Evolutionary conservation across 2,797 vertebrate species (phyloP), one percentile per base, ranked within the genome.

Genomic region (Sebastes steindachneri): DNA sequence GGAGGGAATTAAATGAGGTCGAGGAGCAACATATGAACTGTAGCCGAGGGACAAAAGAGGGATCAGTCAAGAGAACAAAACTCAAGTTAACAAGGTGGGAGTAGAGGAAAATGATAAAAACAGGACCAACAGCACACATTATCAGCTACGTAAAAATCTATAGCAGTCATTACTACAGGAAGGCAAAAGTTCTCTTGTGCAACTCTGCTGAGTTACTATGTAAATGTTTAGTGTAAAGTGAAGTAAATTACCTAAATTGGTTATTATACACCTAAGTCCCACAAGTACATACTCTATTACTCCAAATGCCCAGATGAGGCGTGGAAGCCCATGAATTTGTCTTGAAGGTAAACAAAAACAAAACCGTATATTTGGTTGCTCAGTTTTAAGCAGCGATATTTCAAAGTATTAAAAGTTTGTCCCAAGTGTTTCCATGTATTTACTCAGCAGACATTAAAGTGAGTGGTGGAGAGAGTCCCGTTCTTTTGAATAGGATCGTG

Each of bases 41-140:
- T 15, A 54, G 89, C 84, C 35, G 84, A 82, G 70, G 79, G 87
- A 89, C 88, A 87, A 93, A 91, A 89, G 83, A 72, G 45, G 87
- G 79, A 91, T 87, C 86, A 89, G 84, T 83, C 79, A 77, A 45
- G 77, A 72, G 85, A 88, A 87, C 82, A 91, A 90, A 88, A 93
- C 86, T 88, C 68, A 86, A 77, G 82, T 82, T 88, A 86, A 90
- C 83, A 90, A 92, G 91, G 86, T 87, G 75, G 79, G 29, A 82
- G 80, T n/a, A 54, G 33, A 86, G 65, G 66, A 71, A 80, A 80
- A 86, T 94, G 80, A 84, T 77, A 74, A 86, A 95, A 85, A 19
- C 19, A 57, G 75, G 87, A 92, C 93, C 93, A 94, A 94, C 92
- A 91, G 92, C 91, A 91, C 93, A 91, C 63, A 71, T 74, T 84